Evolutionary conservation across 2,113 vertebrate genomes (phyloP), one percentile per base, ranked within the genome.

Genomic region (Stercorarius parasiticus): DNA sequence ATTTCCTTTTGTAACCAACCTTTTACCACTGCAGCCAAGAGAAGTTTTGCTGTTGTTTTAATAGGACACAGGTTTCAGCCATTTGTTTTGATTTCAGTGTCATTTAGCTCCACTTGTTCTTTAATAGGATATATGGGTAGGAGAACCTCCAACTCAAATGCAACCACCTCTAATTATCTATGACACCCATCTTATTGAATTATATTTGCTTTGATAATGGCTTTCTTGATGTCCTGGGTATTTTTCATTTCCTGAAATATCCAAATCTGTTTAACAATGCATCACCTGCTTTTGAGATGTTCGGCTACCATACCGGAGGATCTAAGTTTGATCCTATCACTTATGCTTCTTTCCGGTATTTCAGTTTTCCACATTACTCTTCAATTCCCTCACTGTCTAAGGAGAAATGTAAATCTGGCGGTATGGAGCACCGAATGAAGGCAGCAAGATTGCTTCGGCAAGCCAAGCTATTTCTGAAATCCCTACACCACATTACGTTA

Each of bases 381-480:
- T 88, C 18, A 65, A 80, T 85, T 67, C 25, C 26, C 40, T 77
- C 42, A 30, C 21, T 64, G n/a, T 67, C 61, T 85, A 72, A 90
- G 34, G 23, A 72, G n/a, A 85, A 88, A 90, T 34, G 53, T 47
- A 82, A 65, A 85, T 80, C 25, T 56, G 47, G 22, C 62, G 11
- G 0, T 72, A 27, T 36, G 18, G 27, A 56, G 36, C 29, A 52
- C 16, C 7, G 15, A 79, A 58, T 32, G 47, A 93, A 95, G 82
- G 19, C 47, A 79, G 52, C 6, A 79, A 50, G 61, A 78, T 16
- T 88, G 29, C 23, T 90, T 61, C 43, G 71, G 65, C n/a, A 90
- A 95, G 27, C 20, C 58, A 84, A 84, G 65, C 47, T 85, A 40
- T 93, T 91, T 93, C 73, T 92, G 73, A 74, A 84, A 84, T 70